Base-by-base conservation (phyloP, 2,888 invertebrate species). In the Muschampia plurimacula region DNA sequence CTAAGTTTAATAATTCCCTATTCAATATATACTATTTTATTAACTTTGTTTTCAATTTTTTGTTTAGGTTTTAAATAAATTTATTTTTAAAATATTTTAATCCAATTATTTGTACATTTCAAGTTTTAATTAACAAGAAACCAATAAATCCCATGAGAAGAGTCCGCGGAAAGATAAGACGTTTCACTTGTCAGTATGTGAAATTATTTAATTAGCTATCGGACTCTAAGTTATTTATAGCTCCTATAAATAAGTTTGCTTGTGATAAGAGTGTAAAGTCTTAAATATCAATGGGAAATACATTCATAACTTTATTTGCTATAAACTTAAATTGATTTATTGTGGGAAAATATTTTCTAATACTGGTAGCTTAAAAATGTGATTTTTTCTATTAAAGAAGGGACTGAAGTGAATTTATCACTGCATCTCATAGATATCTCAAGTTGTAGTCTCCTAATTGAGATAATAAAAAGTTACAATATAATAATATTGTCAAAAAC, bases 151-250 rank as follows among this genome's bases (percentile, higher is more conserved):
- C 2, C 5, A 6, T 15, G 55, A 57, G n/a, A 57, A 15, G 22
- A 5, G 22, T 5, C 15, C 55, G 55, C 55, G 55, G 22, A 57
- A 22, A 57, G 55, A 57, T 57, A 57, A 57, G 55, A 57, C 15
- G 15, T 57, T 49, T 49, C 49, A 57, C 15, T 22, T 57, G 22
- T 57, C 55, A 57, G 55, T 9, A 57, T 57, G 55, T 57, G 55
- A 57, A 57, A 57, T 22, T 57, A 22, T 8, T 57, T 22, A 57
- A 57, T 57, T 57, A 22, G 22, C 55, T 22, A 57, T 57, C 55
- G 22, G 22, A 57, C 15, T 15, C 55, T 7, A 57, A 57, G 9
- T 57, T 57, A 57, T 57, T 57, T 57, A 22, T 9, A 57, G 55
- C 10, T 49, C 49, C 10, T 5, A n/a, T 32, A 49, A 49, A 49